phyloP scores from a whole-genome alignment of 2,888 invertebrate species.

The Coelopa pilipes region DNA sequence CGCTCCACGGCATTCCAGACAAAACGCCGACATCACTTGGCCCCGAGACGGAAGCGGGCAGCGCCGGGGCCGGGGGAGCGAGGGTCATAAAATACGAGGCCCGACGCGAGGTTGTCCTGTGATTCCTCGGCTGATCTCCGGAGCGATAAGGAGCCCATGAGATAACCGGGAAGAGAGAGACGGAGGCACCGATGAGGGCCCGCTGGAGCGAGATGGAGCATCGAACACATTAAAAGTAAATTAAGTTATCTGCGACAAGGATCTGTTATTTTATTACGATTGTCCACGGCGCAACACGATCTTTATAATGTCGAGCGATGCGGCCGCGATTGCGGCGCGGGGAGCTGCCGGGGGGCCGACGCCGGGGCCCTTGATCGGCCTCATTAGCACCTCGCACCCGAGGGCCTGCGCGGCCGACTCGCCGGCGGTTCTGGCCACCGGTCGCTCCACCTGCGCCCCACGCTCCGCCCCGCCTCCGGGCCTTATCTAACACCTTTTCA shows the following conservation, averaged over 20 bases:
- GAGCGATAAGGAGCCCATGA: too few relatives aligned
- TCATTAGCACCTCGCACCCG: not conserved
- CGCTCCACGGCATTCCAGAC: too few relatives aligned
- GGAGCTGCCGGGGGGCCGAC: not conserved
- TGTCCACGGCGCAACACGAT: constrained; percentile 67
- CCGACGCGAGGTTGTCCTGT: too few relatives aligned
- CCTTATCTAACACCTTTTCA: constrained; percentile 27
- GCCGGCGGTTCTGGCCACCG: too few relatives aligned
- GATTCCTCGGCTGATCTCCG: too few relatives aligned
- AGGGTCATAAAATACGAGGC: not conserved
- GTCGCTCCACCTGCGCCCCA: not conserved
- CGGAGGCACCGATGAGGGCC: not conserved
- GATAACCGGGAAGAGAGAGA: not conserved
- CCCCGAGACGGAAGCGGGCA: not conserved
- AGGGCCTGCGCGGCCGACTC: too few relatives aligned
- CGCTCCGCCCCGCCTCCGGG: not conserved
- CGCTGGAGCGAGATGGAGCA: constrained; percentile 13
- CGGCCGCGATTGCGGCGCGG: not conserved
- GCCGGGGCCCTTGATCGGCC: not conserved
- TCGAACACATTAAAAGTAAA: constrained; percentile 67
- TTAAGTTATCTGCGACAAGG: constrained; percentile 68
- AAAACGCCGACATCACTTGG: too few relatives aligned
- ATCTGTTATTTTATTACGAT: constrained; percentile 68
- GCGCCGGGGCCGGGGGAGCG: not conserved
- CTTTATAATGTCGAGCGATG: constrained; percentile 66